Base-by-base conservation (phyloP, 1,140 invertebrate genomes). In the Heliconius nattereri region DNA sequence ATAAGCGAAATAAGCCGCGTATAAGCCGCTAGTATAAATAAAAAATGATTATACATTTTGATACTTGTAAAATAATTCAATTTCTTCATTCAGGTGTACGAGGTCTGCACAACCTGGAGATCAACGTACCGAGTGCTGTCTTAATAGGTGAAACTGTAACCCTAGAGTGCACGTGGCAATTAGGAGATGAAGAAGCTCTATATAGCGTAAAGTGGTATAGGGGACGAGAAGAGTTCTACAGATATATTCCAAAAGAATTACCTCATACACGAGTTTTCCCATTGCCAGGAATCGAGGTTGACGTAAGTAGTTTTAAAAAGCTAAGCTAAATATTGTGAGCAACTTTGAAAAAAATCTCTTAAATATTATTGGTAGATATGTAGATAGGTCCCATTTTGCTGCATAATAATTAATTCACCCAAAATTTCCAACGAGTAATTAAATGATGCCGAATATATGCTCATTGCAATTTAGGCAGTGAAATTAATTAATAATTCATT, bases 191-290 rank as follows among this genome's bases (percentile, higher is more conserved):
- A 37, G 96, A 95, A 78, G 90, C 95, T 11, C 94, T 98, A 7
- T 97, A 98, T 91, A 96, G 96, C 7, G 96, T 98, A 81, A 97
- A 97, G 91, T 98, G 97, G 97, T 97, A 97, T 89, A 92, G 96
- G 70, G 95, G 96, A n/a, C 95, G 96, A 7, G 94, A 95, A 71
- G 97, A 98, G 88, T 98, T 98, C 93, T 98, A 97, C 93, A 95
- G 97, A 85, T 97, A 96, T 87, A 95, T 96, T 9, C 96, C 97
- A 0, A 97, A 96, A 76, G 96, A 97, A 85, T 89, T 95, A 1
- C 96, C 96, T 13, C 96, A 97, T 5, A 96, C 96, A 35, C 95
- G 95, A 82, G 96, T 95, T 16, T 98, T 97, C 88, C 94, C 95
- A 2, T 91, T 97, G 60, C 94, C 95, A 6, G 96, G 96, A 75